Conservation (phyloP, 2,888 invertebrate genomes). For the Oxyscelio sp. region DNA sequence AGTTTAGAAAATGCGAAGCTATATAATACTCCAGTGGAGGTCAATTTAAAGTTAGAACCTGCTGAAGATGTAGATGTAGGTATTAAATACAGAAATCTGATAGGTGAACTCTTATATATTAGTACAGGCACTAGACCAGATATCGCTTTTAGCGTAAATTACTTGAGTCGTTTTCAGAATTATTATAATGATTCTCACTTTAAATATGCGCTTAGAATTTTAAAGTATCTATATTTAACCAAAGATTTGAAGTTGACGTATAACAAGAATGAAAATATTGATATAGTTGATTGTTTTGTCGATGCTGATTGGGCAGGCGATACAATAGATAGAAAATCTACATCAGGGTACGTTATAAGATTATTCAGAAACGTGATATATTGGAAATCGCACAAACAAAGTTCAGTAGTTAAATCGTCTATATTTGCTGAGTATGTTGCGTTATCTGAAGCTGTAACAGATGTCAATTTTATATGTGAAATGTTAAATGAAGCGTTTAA, state of each 20-base stretch:
- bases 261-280: not conserved
- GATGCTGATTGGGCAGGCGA: constrained; percentile 7
- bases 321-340: not conserved
- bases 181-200: not conserved
- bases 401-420: not conserved
- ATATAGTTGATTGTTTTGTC: not conserved
- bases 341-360: not conserved
- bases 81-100: not conserved
- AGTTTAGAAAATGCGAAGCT: not conserved
- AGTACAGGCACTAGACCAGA: constrained; percentile 1
- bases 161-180: not conserved
- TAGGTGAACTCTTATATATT: constrained; percentile 4
- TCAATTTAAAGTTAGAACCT: not conserved
- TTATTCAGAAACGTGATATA: not conserved
- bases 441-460: not conserved
- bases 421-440: not conserved
- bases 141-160: not conserved
- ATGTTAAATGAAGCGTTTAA: not conserved
- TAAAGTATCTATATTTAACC: not conserved
- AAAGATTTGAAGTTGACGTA: not conserved
- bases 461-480: not conserved
- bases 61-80: not conserved
- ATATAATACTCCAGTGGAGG: constrained; percentile 1
- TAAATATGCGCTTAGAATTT: constrained; percentile 1
- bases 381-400: constrained; percentile 1